Base-by-base conservation (phyloP, 2,888 invertebrate genomes). In the Tachystola acroxantha region DNA sequence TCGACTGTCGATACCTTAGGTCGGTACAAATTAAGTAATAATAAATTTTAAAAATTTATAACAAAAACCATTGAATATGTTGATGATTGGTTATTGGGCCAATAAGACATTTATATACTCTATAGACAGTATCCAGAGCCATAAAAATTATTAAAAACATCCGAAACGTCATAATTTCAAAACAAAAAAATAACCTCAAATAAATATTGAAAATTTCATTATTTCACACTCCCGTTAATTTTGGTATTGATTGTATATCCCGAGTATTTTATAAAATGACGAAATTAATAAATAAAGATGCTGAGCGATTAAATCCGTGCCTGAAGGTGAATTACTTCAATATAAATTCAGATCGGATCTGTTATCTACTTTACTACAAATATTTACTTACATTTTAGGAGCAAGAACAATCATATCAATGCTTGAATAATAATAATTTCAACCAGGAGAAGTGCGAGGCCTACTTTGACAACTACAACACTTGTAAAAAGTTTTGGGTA, bases 401-500 rank as follows among this genome's bases (percentile, higher is more conserved):
- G 68, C 91, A 93, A 60, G 85, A 91, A 34, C 68, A 91, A 52
- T 92, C 94, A 0, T 90, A 89, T 40, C 89, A 91, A 64, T 96
- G 96, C 58, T 80, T 95, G 11, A 88, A 90, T 54, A 89, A 91
- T 34, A 91, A 92, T 63, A 89, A 90, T 51, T 93, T 89, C 55
- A 89, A 93, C 46, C 88, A 88, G 34, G 88, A 89, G 0, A 89
- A 89, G 57, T 96, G 96, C 60, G 72, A 79, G 53, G 39, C 72
- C 0, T 90, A 91, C 64, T 94, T 95, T 61, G 89, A 89, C 24
- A 96, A 96, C 69, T 95, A 95, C 62, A 93, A 91, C 43, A 89
- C 86, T 2, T 96, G 96, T 69, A 93, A 91, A 68, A 89, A 90
- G 43, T 96, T 96, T 79, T 96, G 96, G 96, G 96, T 95, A 88